Evolutionary conservation across 2,888 invertebrate genomes (phyloP), one percentile per base, ranked within the genome.

Genomic region (Drosophila pegasa): DNA sequence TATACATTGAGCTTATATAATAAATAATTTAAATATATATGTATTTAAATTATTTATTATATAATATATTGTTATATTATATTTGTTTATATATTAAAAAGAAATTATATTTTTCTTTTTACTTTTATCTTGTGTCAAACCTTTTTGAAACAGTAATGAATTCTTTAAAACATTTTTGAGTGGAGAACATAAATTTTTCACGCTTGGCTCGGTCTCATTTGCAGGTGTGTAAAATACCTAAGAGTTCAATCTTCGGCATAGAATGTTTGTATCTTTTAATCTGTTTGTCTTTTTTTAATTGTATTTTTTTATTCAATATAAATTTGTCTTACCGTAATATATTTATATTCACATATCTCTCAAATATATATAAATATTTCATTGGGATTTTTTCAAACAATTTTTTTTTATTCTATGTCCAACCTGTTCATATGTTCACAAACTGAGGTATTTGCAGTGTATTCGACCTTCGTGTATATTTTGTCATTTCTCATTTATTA

Each of bases 111-210:
- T n/a, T n/a, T n/a, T n/a, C n/a, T n/a, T n/a, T n/a, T n/a, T n/a
- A n/a, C n/a, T n/a, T n/a, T n/a, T n/a, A n/a, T n/a, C n/a, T n/a
- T n/a, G 25, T 47, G 50, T 35, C 40, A 58, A 76, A 63, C 70
- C 57, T 58, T 64, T 48, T 38, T 20, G 7, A 54, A 54, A 51
- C 35, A 38, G 41, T 48, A 35, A 37, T n/a, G 8, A n/a, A 37
- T 38, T 5, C 29, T 48, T 57, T 73, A 38, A 47, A 50, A 64
- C 56, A 60, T 47, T 29, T 37, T 12, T 10, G 20, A 25, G 18
- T 31, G 10, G 9, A 18, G 35, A 60, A 57, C 6, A 74, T 40
- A 75, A 52, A 31, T 33, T 38, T 20, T 16, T 1, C 9, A 9
- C n/a, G 9, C 14, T 20, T 18, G n/a, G 4, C 29, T 43, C 12